Percentiles rank a stretch among this genome's conserved stretches.
phyloP scores from a whole-genome alignment of 2,888 invertebrate species.

The Rhamphomyia laevipes region DNA sequence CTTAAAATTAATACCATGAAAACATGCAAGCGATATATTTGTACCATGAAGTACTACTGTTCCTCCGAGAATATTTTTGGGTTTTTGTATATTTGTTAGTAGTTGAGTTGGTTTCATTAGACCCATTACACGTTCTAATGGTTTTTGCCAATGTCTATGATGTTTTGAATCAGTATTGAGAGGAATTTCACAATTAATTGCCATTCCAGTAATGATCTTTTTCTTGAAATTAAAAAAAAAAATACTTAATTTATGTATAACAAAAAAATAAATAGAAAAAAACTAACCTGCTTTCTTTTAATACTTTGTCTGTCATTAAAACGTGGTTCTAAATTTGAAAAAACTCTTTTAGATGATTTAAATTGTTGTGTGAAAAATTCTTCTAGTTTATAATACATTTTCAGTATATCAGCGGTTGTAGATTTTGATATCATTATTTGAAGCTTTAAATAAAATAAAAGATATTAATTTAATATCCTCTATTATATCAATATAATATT shows the following conservation, averaged over 20 bases:
- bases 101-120: constrained; percentile 66
- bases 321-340: constrained; percentile 56
- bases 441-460: constrained; percentile 37
- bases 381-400: constrained; percentile 92
- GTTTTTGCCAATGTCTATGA: constrained; percentile 92
- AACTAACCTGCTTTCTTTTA: constrained; percentile 28
- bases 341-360: constrained; percentile 86
- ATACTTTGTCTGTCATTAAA: constrained; percentile 31
- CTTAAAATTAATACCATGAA: constrained; percentile 94
- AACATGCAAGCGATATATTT: constrained; percentile 90
- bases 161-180: constrained; percentile 41
- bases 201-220: not conserved
- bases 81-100: constrained; percentile 53
- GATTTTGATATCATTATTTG: constrained; percentile 95
- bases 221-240: too few species aligned
- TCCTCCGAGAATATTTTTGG: constrained; percentile 72
- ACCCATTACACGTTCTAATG: constrained; percentile 68
- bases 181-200: too few species aligned
- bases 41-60: constrained; percentile 80
- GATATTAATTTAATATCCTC: not conserved
- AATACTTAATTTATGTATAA: too few species aligned
- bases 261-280: too few species aligned
- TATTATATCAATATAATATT: not conserved
- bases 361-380: constrained; percentile 98
- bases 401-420: constrained; percentile 90